Percentiles rank a stretch among this genome's conserved stretches.
phyloP scores from a whole-genome alignment of 30 jellyfish, hydroid and myxozoan genomes.

The Cassiopea andromeda region DNA sequence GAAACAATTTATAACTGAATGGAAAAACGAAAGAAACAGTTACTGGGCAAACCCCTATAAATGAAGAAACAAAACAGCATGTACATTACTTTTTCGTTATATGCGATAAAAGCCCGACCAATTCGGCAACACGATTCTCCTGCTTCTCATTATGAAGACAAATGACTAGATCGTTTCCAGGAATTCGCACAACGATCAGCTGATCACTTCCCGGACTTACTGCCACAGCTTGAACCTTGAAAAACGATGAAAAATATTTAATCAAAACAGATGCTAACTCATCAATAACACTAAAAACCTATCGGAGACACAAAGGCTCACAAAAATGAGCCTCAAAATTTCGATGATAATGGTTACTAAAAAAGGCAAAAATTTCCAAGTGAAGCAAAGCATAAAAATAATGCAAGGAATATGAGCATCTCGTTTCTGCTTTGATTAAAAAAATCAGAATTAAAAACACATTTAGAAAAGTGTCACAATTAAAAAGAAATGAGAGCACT shows the following conservation, averaged over 20 bases:
- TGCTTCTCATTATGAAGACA: constrained; percentile 86
- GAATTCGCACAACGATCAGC: constrained; percentile 66
- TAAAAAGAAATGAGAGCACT: too few species aligned
- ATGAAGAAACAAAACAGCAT: not conserved
- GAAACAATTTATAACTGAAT: not conserved
- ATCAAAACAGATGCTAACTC: not conserved
- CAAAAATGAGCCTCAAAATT: too few species aligned
- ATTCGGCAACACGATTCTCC: constrained; percentile 91
- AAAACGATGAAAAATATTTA: not conserved
- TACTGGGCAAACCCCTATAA: not conserved
- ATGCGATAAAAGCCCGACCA: constrained; percentile 71
- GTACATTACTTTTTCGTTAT: constrained; percentile 62
- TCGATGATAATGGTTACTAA: too few species aligned
- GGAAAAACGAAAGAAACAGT: not conserved
- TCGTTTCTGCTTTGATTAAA: too few species aligned
- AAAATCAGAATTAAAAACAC: too few species aligned
- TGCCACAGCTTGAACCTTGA: constrained; percentile 83
- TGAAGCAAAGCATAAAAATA: too few species aligned
- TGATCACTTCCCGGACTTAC: constrained; percentile 87
- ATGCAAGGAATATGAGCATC: too few species aligned
- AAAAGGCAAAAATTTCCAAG: too few species aligned
- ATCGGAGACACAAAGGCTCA: too few species aligned
- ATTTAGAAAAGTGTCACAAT: too few species aligned
- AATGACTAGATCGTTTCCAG: constrained; percentile 86
- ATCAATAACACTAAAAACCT: too few species aligned